A percentile compares a stretch with the other conserved stretches of the same genome.
Evolutionary conservation across 2,797 vertebrate species (phyloP).

Genomic region (Enteromius anoplus): DNA sequence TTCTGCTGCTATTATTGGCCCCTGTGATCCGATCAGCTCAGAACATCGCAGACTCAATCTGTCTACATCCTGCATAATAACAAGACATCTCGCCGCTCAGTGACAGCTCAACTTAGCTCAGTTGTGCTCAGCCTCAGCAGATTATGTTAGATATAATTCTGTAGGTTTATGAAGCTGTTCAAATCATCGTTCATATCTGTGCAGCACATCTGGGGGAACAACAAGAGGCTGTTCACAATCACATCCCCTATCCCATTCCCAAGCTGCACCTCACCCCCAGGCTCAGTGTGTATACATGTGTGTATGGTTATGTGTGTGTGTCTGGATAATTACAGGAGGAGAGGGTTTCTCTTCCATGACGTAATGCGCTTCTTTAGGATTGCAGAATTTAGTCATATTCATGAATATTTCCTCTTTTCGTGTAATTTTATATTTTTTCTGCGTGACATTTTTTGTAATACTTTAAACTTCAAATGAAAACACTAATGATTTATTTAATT

Average conservation of each 20-base stretch:
- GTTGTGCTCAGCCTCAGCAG: not conserved
- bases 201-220: conserved; percentile 36
- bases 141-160: conserved; percentile 22
- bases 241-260: conserved; percentile 84
- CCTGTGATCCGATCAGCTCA: conserved; percentile 71
- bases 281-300: conserved; percentile 60
- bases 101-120: conserved; percentile 24
- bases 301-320: conserved; percentile 62
- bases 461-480: not conserved
- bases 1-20: conserved; percentile 74
- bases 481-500: not conserved
- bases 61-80: conserved; percentile 34
- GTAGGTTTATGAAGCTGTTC: not conserved
- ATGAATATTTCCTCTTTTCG: conserved; percentile 3
- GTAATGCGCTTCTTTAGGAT: conserved; percentile 86
- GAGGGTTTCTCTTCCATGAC: conserved; percentile 93
- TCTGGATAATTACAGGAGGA: conserved; percentile 90
- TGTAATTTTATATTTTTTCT: not conserved
- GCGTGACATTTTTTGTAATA: not conserved
- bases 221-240: conserved; percentile 35
- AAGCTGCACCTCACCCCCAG: conserved; percentile 83
- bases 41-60: conserved; percentile 54
- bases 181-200: not conserved
- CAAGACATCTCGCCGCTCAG: conserved; percentile 22
- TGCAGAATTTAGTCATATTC: conserved; percentile 44